phyloP scores from a whole-genome alignment of 2,113 vertebrate genomes.

The Pseudopodoces humilis region DNA sequence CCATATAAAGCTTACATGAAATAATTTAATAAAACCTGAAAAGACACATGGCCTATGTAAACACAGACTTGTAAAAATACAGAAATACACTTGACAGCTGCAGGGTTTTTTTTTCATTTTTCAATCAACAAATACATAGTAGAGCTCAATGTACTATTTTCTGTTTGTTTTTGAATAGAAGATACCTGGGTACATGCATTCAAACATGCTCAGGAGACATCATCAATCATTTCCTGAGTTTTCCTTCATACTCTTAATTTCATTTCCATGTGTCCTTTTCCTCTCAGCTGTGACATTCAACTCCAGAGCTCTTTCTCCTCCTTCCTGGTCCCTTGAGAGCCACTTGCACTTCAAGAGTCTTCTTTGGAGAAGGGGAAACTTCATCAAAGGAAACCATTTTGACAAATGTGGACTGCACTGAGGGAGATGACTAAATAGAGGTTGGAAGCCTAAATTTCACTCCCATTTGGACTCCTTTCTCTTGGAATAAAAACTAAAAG shows the following conservation, averaged over 20 bases:
- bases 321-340: neutral
- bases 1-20: neutral
- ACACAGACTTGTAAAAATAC: neutral
- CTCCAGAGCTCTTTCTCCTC: neutral
- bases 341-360: neutral
- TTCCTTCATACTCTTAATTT: neutral
- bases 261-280: neutral
- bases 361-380: neutral
- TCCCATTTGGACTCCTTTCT: neutral
- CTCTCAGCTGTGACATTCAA: neutral
- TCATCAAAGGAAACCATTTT: neutral
- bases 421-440: neutral
- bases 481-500: neutral
- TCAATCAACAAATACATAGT: neutral
- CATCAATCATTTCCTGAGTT: neutral
- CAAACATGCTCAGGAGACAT: neutral
- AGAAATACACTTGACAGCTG: neutral
- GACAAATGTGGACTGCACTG: neutral
- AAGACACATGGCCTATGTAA: neutral
- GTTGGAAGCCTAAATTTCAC: neutral
- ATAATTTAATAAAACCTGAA: neutral
- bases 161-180: neutral
- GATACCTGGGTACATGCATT: neutral
- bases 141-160: neutral
- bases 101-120: neutral